A percentile compares a stretch with the other conserved stretches of the same genome.
Conservation (phyloP, 2,113 vertebrate genomes). For the Cynopterus brachyotis region DNA sequence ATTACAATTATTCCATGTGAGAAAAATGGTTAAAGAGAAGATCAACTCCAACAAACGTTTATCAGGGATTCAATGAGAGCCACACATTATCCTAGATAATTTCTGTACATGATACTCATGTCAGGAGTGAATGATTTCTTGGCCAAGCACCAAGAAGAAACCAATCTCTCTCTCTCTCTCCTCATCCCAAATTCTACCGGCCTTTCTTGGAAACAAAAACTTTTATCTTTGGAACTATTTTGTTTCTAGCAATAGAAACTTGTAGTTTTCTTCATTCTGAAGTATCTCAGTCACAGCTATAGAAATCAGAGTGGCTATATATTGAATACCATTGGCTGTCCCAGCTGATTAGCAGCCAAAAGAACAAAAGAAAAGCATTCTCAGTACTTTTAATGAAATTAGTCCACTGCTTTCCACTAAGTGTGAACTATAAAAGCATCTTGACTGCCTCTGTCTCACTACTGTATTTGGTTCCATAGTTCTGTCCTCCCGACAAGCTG, state of each 20-base stretch:
- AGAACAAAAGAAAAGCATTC: not conserved
- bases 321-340: not conserved
- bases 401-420: not conserved
- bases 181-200: not conserved
- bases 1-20: not conserved
- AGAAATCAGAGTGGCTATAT: not conserved
- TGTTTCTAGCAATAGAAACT: not conserved
- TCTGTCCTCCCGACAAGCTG: not conserved
- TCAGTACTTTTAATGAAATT: not conserved
- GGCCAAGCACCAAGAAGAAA: not conserved
- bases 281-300: not conserved
- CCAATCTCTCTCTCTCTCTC: not conserved
- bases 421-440: not conserved
- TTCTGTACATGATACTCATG: not conserved
- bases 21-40: slow-evolving; percentile 17
- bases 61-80: not conserved
- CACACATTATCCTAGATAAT: slow-evolving; percentile 6
- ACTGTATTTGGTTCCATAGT: not conserved
- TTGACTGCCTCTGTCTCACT: not conserved
- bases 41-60: not conserved
- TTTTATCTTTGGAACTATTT: not conserved
- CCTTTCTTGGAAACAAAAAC: slow-evolving; percentile 24
- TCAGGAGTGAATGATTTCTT: slow-evolving; percentile 29
- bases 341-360: slow-evolving; percentile 21
- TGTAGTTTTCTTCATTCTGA: slow-evolving; percentile 11